Conservation (phyloP, 2,113 vertebrate genomes). For the Gorsachius goisagi region DNA sequence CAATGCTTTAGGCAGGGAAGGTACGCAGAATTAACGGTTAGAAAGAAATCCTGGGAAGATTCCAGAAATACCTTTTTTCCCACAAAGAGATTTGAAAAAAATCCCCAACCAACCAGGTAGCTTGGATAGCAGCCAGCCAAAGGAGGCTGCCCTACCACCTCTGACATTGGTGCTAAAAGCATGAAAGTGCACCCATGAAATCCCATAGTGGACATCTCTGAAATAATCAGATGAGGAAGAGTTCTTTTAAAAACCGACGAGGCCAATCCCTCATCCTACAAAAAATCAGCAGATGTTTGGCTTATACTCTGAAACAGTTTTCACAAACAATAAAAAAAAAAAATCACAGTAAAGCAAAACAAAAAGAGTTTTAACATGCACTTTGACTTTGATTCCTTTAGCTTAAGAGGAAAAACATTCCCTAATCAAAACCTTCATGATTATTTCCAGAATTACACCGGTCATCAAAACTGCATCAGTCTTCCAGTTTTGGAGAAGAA, state of each 20-base stretch:
- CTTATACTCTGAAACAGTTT: neutral
- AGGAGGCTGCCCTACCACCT: neutral
- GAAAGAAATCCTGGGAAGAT: neutral
- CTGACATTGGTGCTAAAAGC: neutral
- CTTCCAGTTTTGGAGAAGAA: neutral
- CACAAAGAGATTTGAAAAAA: neutral
- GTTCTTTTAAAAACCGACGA: neutral
- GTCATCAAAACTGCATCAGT: neutral
- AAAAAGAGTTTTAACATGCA: neutral
- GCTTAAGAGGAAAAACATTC: neutral
- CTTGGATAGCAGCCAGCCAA: neutral
- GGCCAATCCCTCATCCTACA: neutral
- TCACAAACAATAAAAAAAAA: neutral
- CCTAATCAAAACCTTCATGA: neutral
- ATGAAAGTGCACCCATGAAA: neutral
- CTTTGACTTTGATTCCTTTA: neutral
- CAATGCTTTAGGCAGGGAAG: neutral
- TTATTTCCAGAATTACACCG: neutral
- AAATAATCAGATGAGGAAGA: neutral
- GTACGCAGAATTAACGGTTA: neutral
- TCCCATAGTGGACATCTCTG: neutral
- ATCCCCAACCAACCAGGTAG: neutral
- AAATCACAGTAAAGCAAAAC: neutral
- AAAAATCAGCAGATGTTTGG: neutral
- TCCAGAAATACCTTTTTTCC: neutral